Evolutionary conservation across 2,888 invertebrate genomes (phyloP).

Genomic region (Lacanobia oleracea): DNA sequence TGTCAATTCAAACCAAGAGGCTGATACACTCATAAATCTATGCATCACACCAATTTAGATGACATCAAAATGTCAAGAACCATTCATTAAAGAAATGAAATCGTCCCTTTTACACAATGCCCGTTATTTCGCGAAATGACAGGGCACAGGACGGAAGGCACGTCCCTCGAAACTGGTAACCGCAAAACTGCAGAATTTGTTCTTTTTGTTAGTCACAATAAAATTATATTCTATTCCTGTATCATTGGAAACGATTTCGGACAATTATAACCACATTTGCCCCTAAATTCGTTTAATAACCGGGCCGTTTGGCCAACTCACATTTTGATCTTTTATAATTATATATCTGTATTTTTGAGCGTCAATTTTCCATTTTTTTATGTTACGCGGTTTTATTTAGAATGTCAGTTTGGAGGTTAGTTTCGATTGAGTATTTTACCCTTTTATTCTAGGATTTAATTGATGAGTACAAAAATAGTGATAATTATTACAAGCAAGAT

Average conservation of each 20-base stretch:
- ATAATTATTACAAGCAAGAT: slow-evolving; percentile 40
- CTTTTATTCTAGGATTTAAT: slow-evolving; percentile 75
- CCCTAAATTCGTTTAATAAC: slow-evolving; percentile 87
- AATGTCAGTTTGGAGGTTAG: slow-evolving; percentile 74
- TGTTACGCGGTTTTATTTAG: slow-evolving; percentile 80
- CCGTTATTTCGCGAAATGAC: slow-evolving; percentile 75
- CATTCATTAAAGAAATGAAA: slow-evolving; percentile 81
- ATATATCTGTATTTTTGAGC: slow-evolving; percentile 81
- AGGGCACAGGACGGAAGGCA: slow-evolving; percentile 81
- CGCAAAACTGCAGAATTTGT: slow-evolving; percentile 74
- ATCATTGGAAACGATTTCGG: slow-evolving; percentile 80
- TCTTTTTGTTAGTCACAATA: slow-evolving; percentile 73
- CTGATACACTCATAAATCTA: slow-evolving; percentile 74
- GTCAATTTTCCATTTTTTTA: slow-evolving; percentile 81
- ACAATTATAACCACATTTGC: slow-evolving; percentile 89
- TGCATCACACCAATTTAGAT: slow-evolving; percentile 68
- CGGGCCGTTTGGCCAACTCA: slow-evolving; percentile 78
- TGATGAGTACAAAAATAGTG: slow-evolving; percentile 73
- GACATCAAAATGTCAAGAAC: slow-evolving; percentile 78
- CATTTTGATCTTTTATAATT: slow-evolving; percentile 88
- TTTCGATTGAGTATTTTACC: slow-evolving; percentile 79
- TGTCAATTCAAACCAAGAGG: slow-evolving; percentile 46
- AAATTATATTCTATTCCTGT: slow-evolving; percentile 79
- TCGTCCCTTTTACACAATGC: slow-evolving; percentile 72
- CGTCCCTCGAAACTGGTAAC: slow-evolving; percentile 73